A percentile compares a stretch with the other conserved stretches of the same genome.
Evolutionary conservation across 35 echinoderm and acorn worm species (phyloP).

Genomic region (Holothuria glaberrima): DNA sequence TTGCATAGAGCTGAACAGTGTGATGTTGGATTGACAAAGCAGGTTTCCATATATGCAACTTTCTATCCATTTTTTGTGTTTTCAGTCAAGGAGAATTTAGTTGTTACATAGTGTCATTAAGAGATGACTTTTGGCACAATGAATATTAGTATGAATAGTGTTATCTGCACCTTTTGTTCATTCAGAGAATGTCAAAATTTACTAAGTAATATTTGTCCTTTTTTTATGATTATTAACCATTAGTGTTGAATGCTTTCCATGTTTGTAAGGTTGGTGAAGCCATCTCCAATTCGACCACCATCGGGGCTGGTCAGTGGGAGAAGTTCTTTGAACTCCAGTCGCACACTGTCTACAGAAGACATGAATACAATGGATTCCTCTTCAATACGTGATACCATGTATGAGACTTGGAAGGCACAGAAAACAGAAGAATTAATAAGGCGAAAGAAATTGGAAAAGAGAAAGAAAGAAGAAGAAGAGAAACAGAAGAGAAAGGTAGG

Average conservation of each 20-base stretch:
- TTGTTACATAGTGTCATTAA: not conserved
- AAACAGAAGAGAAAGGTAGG: conserved; percentile 73
- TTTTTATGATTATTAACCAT: not conserved
- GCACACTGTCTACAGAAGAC: conserved; percentile 37
- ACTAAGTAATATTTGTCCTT: too few species aligned
- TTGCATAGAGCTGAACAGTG: too few species aligned
- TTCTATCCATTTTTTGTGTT: too few species aligned
- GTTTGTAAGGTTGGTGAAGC: conserved; percentile 60
- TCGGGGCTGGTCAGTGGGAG: conserved; percentile 36
- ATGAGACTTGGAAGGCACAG: conserved; percentile 71
- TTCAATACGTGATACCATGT: conserved; percentile 75
- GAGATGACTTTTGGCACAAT: too few species aligned
- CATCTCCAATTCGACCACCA: conserved; percentile 65
- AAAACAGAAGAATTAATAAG: conserved; percentile 56
- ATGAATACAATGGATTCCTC: conserved; percentile 69
- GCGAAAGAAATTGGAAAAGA: conserved; percentile 58
- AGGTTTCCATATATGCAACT: too few species aligned
- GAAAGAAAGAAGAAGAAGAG: conserved; percentile 62
- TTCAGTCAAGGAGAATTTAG: not conserved
- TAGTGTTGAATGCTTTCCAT: not conserved
- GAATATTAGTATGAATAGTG: too few species aligned
- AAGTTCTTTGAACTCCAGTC: conserved; percentile 38
- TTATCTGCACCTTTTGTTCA: too few species aligned
- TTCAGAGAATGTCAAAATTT: too few species aligned
- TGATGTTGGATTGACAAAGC: too few species aligned